phyloP scores from a whole-genome alignment of 2,888 invertebrate species.

The Cephus runcator region DNA sequence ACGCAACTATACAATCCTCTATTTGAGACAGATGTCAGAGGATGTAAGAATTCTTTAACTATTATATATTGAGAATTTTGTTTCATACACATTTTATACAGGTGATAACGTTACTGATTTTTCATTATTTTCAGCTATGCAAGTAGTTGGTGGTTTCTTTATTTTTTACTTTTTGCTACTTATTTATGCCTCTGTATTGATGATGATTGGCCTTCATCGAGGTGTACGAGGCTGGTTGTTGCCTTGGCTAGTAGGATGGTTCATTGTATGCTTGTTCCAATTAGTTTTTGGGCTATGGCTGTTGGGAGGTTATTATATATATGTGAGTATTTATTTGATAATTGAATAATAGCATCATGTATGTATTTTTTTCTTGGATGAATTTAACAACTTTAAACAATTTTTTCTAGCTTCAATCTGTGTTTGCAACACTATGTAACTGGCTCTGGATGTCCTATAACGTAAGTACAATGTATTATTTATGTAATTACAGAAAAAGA shows the following conservation, averaged over 20 bases:
- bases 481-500: neutral
- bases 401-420: slow-evolving; percentile 78
- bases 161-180: slow-evolving; percentile 71
- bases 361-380: neutral
- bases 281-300: slow-evolving; percentile 86
- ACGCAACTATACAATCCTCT: slow-evolving; percentile 88
- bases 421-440: slow-evolving; percentile 79
- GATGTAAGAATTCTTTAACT: slow-evolving; percentile 69
- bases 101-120: neutral
- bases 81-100: neutral
- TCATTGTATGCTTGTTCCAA: slow-evolving; percentile 79
- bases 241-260: slow-evolving; percentile 81
- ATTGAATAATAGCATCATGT: neutral
- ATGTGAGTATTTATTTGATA: slow-evolving; percentile 72
- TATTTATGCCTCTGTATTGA: slow-evolving; percentile 70
- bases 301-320: slow-evolving; percentile 89
- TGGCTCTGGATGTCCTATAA: slow-evolving; percentile 89
- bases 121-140: slow-evolving; percentile 73
- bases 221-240: slow-evolving; percentile 84
- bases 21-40: slow-evolving; percentile 86
- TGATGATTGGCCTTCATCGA: slow-evolving; percentile 74
- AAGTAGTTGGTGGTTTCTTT: slow-evolving; percentile 75
- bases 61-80: neutral
- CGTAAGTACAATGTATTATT: slow-evolving; percentile 70
- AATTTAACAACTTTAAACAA: slow-evolving; percentile 7